phyloP scores from a whole-genome alignment of 2,797 vertebrate genomes.

The Acomys russatus region DNA sequence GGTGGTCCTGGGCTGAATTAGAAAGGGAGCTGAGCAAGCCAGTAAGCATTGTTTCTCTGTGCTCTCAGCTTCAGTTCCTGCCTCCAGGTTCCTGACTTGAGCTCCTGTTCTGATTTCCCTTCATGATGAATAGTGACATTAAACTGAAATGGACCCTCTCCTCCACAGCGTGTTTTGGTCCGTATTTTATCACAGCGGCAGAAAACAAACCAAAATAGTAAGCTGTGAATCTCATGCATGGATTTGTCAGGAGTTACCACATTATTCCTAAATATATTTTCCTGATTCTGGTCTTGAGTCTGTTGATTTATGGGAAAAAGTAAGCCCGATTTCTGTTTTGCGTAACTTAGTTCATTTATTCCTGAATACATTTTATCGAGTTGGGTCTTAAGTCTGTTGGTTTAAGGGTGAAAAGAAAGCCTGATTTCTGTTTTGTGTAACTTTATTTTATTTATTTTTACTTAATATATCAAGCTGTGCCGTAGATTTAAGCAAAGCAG shows the following conservation, averaged over 20 bases:
- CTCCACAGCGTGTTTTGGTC: too few species aligned
- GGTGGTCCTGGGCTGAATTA: neutral
- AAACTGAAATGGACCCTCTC: too few species aligned
- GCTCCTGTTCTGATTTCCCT: neutral
- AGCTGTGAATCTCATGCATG: too few species aligned
- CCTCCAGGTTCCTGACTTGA: neutral
- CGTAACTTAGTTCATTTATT: constrained; percentile 5
- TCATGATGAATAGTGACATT: neutral
- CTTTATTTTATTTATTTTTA: constrained; percentile 28
- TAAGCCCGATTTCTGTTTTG: constrained; percentile 15
- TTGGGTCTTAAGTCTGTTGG: neutral
- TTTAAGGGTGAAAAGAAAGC: neutral
- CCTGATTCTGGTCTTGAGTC: neutral
- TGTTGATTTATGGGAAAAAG: neutral
- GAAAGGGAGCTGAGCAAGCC: neutral
- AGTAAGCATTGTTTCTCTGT: neutral
- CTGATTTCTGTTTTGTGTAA: constrained; percentile 23
- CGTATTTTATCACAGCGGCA: neutral
- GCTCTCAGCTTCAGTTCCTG: neutral
- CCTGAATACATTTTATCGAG: neutral
- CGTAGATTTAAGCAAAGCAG: constrained; percentile 36
- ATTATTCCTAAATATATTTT: constrained; percentile 3
- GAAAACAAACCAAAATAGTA: neutral
- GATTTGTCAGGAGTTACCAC: neutral
- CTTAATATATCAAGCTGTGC: neutral